phyloP scores from a whole-genome alignment of 2,888 invertebrate species.

The Unio pictorum region DNA sequence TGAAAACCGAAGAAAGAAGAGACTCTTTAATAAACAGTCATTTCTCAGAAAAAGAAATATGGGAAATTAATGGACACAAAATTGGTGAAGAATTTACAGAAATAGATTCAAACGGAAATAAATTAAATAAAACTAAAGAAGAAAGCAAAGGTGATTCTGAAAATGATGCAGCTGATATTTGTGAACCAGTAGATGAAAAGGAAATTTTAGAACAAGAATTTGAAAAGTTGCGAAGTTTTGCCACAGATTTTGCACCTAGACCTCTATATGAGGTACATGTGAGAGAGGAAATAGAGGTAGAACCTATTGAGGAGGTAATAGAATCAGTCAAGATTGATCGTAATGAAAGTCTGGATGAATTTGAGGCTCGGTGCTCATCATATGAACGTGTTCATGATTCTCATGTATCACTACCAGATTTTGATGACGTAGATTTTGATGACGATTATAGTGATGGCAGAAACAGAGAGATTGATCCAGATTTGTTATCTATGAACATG shows the following conservation, averaged over 20 bases:
- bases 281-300: conserved; percentile 39
- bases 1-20: conserved; percentile 12
- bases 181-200: conserved; percentile 22
- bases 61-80: background rate
- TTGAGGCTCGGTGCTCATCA: conserved; percentile 39
- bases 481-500: conserved; percentile 57
- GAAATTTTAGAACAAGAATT: conserved; percentile 44
- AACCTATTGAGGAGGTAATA: conserved; percentile 47
- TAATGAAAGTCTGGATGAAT: conserved; percentile 47
- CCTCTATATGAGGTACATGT: conserved; percentile 36
- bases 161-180: background rate
- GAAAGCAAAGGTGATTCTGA: conserved; percentile 1
- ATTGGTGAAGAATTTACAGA: conserved; percentile 11
- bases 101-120: conserved; percentile 28
- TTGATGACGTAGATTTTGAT: conserved; percentile 48
- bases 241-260: conserved; percentile 41
- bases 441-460: conserved; percentile 51
- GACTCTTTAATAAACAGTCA: conserved; percentile 4
- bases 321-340: conserved; percentile 38
- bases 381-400: conserved; percentile 48
- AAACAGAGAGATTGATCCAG: conserved; percentile 58
- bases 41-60: conserved; percentile 5
- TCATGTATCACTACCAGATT: conserved; percentile 42
- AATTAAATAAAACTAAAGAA: conserved; percentile 4
- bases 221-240: conserved; percentile 53